phyloP scores from a whole-genome alignment of 2,888 invertebrate genomes.

The Spilosoma lubricipeda region DNA sequence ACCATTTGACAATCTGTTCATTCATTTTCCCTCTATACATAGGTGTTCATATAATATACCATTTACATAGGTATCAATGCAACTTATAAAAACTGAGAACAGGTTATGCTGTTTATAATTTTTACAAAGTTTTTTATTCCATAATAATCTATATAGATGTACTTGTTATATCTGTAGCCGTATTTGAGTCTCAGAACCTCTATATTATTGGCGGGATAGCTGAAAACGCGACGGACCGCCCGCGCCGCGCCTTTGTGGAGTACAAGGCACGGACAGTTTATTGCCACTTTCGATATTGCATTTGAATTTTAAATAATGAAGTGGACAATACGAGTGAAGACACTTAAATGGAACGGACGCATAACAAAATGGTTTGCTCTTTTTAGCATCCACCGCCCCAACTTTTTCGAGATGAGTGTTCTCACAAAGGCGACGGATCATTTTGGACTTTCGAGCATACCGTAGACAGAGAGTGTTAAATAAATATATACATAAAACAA shows the following conservation, averaged over 20 bases:
- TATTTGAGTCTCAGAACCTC: not conserved
- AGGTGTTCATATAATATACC: no score
- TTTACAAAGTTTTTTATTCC: no score
- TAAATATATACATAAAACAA: not conserved
- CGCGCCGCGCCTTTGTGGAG: no score
- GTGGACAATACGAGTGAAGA: not conserved
- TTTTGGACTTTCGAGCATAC: not conserved
- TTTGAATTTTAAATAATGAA: conserved; percentile 6
- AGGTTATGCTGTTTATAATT: no score
- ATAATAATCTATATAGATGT: no score
- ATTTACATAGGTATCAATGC: no score
- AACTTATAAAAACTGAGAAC: no score
- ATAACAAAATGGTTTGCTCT: not conserved
- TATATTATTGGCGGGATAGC: not conserved
- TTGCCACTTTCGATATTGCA: conserved; percentile 10
- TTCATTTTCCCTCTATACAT: no score
- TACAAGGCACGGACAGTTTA: not conserved
- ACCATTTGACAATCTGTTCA: no score
- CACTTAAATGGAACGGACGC: not conserved
- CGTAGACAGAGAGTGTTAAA: not conserved
- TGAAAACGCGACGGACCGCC: not conserved
- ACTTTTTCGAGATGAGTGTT: not conserved
- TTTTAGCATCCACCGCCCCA: not conserved
- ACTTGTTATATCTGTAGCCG: not conserved
- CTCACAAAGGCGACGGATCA: not conserved